Evolutionary conservation across 2,888 invertebrate genomes (phyloP).

Genomic region (Panzeria rudis): DNA sequence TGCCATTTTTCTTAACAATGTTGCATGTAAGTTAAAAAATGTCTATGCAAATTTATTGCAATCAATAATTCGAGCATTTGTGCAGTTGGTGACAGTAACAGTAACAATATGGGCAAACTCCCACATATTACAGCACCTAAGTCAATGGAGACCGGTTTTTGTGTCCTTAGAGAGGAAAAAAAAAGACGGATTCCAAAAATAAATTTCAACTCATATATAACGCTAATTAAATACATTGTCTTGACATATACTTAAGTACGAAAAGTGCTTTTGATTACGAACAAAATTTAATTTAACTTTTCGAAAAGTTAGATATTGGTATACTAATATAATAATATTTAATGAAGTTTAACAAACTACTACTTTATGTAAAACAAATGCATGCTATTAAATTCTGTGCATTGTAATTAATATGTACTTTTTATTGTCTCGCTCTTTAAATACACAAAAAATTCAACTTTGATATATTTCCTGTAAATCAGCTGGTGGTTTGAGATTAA

Average conservation of each 20-base stretch:
- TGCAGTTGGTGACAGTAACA: neutral
- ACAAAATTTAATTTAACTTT: slow-evolving; percentile 6
- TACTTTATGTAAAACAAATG: too few species aligned
- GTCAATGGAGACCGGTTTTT: neutral
- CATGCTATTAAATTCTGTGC: too few species aligned
- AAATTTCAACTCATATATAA: neutral
- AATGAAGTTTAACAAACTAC: too few species aligned
- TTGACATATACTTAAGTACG: neutral
- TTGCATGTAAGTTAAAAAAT: neutral
- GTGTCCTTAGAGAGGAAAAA: neutral
- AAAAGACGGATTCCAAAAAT: neutral
- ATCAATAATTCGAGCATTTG: slow-evolving; percentile 9
- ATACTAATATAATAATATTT: too few species aligned
- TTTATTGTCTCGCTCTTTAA: too few species aligned
- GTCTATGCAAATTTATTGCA: neutral
- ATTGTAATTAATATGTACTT: too few species aligned
- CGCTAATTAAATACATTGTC: slow-evolving; percentile 7
- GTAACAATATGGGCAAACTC: neutral
- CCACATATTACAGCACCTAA: neutral
- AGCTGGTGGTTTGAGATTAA: too few species aligned
- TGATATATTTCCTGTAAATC: too few species aligned
- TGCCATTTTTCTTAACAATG: slow-evolving; percentile 17
- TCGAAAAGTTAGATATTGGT: neutral
- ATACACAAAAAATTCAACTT: too few species aligned
- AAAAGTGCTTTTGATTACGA: neutral